Evolutionary conservation across 1,140 invertebrate species (phyloP).

Genomic region (Zaprionus davidi): DNA sequence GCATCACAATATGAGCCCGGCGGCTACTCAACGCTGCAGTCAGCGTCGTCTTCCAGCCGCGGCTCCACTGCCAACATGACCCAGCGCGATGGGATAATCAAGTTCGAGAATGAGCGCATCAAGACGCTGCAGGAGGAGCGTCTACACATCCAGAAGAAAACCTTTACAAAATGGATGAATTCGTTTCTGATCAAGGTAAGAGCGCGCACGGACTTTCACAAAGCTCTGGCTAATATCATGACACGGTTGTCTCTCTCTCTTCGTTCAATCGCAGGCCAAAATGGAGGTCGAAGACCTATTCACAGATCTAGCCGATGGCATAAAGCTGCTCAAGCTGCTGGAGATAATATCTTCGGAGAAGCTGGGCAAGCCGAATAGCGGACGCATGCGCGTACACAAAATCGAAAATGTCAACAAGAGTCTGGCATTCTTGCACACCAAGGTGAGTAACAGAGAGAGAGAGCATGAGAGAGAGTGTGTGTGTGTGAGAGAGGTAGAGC

Average conservation of each 20-base stretch:
- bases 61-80: conserved; percentile 90
- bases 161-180: conserved; percentile 99
- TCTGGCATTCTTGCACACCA: conserved; percentile 98
- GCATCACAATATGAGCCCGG: conserved; percentile 90
- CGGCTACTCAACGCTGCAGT: conserved; percentile 86
- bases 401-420: conserved; percentile 99
- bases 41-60: conserved; percentile 85
- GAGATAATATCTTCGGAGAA: conserved; percentile 99
- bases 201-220: conserved; percentile 15
- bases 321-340: conserved; percentile 97
- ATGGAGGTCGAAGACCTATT: conserved; percentile 99
- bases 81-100: conserved; percentile 94
- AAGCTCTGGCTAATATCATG: conserved; percentile 86
- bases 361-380: conserved; percentile 97
- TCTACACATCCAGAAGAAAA: conserved; percentile 99
- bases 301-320: conserved; percentile 97
- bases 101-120: conserved; percentile 98
- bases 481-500: neutral
- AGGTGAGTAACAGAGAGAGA: conserved; percentile 87
- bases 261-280: conserved; percentile 87
- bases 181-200: conserved; percentile 97
- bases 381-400: conserved; percentile 98
- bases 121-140: conserved; percentile 98
- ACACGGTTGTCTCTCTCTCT: conserved; percentile 13
- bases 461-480: neutral